Evolutionary conservation across 2,113 vertebrate species (phyloP).

Genomic region (Bubo blakistoni): DNA sequence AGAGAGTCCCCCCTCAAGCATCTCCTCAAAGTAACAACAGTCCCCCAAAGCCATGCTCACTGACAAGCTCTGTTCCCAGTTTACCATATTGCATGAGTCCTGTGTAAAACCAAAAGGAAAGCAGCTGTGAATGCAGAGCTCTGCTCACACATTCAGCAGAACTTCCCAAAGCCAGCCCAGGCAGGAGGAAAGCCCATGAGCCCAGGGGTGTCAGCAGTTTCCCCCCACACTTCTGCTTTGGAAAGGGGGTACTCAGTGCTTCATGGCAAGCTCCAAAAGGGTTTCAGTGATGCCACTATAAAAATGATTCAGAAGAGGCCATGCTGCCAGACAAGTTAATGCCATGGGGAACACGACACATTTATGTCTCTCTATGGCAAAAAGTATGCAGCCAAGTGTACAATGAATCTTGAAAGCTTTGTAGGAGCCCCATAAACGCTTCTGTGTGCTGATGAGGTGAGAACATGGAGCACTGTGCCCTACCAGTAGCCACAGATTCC

Average conservation of each 20-base stretch:
- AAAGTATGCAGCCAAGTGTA: background rate
- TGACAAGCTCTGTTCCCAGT: background rate
- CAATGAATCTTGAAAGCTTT: background rate
- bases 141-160: background rate
- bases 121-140: background rate
- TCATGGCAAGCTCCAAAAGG: background rate
- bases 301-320: background rate
- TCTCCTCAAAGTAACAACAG: background rate
- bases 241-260: background rate
- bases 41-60: background rate
- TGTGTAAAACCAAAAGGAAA: background rate
- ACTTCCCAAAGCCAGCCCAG: background rate
- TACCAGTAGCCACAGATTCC: background rate
- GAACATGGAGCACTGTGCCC: background rate
- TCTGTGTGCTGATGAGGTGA: background rate
- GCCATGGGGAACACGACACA: rapidly evolving
- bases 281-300: background rate
- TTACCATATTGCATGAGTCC: background rate
- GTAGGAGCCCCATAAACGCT: background rate
- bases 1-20: background rate
- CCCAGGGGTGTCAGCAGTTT: background rate
- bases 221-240: background rate
- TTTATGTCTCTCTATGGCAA: background rate
- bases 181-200: background rate
- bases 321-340: background rate